Percentiles rank a stretch among this genome's conserved stretches.
Conservation (phyloP, 2,888 invertebrate genomes). For the Mythimna impura region DNA sequence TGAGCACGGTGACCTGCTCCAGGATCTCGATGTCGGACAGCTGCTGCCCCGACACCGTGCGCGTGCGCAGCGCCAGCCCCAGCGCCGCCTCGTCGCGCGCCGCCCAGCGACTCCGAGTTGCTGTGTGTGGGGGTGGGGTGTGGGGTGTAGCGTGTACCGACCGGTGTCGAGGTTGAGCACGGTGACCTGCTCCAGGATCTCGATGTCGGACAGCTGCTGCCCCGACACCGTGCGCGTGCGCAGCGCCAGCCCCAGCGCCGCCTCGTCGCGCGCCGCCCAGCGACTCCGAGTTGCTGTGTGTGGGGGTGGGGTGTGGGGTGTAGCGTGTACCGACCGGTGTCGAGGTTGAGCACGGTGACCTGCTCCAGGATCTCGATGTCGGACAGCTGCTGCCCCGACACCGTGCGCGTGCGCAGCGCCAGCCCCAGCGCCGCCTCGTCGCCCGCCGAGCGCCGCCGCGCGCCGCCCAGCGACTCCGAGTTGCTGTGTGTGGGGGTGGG, state of each 20-base stretch:
- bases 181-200: slow-evolving; percentile 97
- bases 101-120: slow-evolving; percentile 74
- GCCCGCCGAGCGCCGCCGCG: too few relatives aligned
- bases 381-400: neutral
- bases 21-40: slow-evolving; percentile 98
- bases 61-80: slow-evolving; percentile 92
- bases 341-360: slow-evolving; percentile 27
- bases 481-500: neutral
- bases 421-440: too few relatives aligned
- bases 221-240: slow-evolving; percentile 96
- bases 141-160: slow-evolving; percentile 14
- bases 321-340: slow-evolving; percentile 14
- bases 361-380: slow-evolving; percentile 27
- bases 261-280: slow-evolving; percentile 92
- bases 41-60: slow-evolving; percentile 96
- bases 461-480: too few relatives aligned
- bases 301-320: too few relatives aligned
- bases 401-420: slow-evolving; percentile 62
- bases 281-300: slow-evolving; percentile 67
- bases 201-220: slow-evolving; percentile 96
- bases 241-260: slow-evolving; percentile 91
- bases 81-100: slow-evolving; percentile 94
- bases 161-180: slow-evolving; percentile 94
- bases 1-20: slow-evolving; percentile 96
- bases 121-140: slow-evolving; percentile 46